Percentiles rank a stretch among this genome's conserved stretches.
Conservation (phyloP, 2,888 invertebrate genomes). For the Dione juno region DNA sequence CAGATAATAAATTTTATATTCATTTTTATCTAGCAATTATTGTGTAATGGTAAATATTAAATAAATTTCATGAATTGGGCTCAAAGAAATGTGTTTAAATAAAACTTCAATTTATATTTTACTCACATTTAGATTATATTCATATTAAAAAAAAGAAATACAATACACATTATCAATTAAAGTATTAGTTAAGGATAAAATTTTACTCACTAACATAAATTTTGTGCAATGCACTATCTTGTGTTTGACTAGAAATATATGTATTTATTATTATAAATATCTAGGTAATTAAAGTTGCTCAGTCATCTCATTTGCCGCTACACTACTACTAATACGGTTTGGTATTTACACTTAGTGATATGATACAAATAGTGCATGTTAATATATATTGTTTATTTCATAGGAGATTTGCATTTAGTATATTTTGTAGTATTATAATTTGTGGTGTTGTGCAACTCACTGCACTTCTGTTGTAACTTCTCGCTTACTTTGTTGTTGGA, state of each 20-base stretch:
- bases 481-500: too few relatives aligned
- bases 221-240: conserved; percentile 22
- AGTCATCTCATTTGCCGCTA: conserved; percentile 28
- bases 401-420: background rate
- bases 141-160: conserved; percentile 10
- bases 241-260: conserved; percentile 2
- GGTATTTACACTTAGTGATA: conserved; percentile 19
- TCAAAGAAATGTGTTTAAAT: background rate
- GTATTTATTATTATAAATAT: background rate
- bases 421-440: background rate
- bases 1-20: too few relatives aligned
- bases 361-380: background rate
- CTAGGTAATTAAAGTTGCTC: conserved; percentile 15
- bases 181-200: background rate
- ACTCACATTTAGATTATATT: conserved; percentile 23
- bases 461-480: conserved; percentile 22
- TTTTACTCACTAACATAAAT: conserved; percentile 9
- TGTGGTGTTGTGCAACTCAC: conserved; percentile 47
- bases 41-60: too few relatives aligned
- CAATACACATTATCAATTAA: conserved; percentile 2
- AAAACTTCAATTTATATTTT: conserved; percentile 6
- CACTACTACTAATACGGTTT: conserved; percentile 11
- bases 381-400: background rate
- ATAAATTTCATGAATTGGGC: background rate
- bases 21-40: too few relatives aligned